Conservation (phyloP, 2,113 vertebrate genomes). For the Neoarius graeffei region DNA sequence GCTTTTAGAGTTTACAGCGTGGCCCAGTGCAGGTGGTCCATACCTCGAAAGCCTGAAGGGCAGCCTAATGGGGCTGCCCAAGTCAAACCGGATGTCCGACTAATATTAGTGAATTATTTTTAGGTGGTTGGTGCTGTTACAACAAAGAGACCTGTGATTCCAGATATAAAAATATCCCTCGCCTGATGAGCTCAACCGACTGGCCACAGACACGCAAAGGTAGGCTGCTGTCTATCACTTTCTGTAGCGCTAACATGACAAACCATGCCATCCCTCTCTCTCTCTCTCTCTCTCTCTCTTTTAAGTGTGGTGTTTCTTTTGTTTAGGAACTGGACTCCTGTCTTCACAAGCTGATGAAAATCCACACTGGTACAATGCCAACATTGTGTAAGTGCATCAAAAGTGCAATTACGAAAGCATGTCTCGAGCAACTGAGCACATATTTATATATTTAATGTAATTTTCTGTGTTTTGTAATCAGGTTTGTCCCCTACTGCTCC, state of each 20-base stretch:
- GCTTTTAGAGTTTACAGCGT: background rate
- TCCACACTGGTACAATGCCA: conserved; percentile 80
- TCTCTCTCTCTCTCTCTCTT: background rate
- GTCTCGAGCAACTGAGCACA: background rate
- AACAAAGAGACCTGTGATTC: conserved; percentile 80
- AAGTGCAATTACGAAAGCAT: background rate
- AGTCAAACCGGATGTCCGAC: conserved; percentile 47
- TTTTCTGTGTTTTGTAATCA: conserved; percentile 51
- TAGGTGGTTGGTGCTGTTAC: conserved; percentile 80
- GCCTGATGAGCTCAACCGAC: conserved; percentile 76
- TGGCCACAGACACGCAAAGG: conserved; percentile 77
- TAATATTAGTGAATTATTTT: conserved; percentile 73
- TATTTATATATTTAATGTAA: background rate
- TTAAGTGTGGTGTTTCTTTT: conserved; percentile 27
- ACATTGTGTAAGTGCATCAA: conserved; percentile 75
- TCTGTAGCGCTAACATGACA: background rate
- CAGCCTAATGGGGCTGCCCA: conserved; percentile 54
- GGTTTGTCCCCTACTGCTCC: conserved; percentile 83
- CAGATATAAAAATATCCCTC: conserved; percentile 79
- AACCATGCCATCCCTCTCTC: background rate
- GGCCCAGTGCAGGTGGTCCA: conserved; percentile 25
- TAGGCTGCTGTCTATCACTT: conserved; percentile 46
- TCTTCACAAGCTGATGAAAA: conserved; percentile 76
- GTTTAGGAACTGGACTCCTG: conserved; percentile 77
- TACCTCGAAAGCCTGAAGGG: conserved; percentile 52